Evolutionary conservation across 92 coral and sea anemone genomes (phyloP), one percentile per base, ranked within the genome.

Genomic region (Meandrina meandrites): DNA sequence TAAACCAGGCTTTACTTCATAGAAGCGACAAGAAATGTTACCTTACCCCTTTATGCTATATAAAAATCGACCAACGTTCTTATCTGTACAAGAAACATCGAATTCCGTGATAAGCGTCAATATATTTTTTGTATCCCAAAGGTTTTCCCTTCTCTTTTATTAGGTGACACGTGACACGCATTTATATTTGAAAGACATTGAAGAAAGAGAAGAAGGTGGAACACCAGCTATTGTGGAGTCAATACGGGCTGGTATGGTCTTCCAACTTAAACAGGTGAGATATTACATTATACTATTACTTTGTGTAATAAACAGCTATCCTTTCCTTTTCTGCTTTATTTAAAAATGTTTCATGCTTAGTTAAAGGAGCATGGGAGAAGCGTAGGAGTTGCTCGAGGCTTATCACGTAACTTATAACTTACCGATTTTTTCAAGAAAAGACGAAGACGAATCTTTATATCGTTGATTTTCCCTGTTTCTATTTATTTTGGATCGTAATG

Each of bases 161-260:
- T 71, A 94, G 98, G 98, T 94, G 69, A 94, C 98, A 45, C 88
- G 98, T 19, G 98, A 94, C 84, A 94, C 98, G 15, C 98, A 94
- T 72, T 73, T 93, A 75, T 94, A 94, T 76, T 84, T 94, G 18
- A 89, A 90, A 79, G 98, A 94, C 90, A 94, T 94, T 31, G 98
- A 94, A 80, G 81, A 90, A 72, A 86, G 98, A 82, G 98, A 94
- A 31, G 98, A 94, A 50, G 98, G 98, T 15, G 98, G 98, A 14
- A 94, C 98, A 27, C 98, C 98, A 86, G 98, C 94, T 17, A 94
- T 94, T 47, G 90, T 94, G 31, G 97, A 90, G 83, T 94, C 97
- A 31, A 94, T 94, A 60, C 86, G 97, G 64, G 95, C 97, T 57
- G 97, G 97, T 19, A 74, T 94, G 95, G 97, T 94, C 31, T 94